Evolutionary conservation across 2,888 invertebrate genomes (phyloP), one percentile per base, ranked within the genome.

Genomic region (Ditylenchus weischeri): DNA sequence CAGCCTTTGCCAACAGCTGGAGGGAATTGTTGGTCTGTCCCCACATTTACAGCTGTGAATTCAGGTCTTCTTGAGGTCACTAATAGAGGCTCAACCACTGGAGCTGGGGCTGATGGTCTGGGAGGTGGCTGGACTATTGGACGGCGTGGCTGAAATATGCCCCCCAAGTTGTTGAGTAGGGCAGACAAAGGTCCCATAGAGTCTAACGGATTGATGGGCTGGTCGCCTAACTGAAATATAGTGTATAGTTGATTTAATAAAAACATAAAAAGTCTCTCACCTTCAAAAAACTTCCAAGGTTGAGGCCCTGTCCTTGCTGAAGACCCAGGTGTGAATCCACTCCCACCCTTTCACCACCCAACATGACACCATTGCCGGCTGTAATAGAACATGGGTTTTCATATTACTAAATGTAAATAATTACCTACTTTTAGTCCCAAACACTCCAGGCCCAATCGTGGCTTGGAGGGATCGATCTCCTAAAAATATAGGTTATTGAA

Each of bases 291-390:
- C 68, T 70, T 10, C 70, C 70, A 15, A 70, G 58, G 43, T 70
- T 66, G 13, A 70, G 57, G 10, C 68, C 70, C 57, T 47, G 57
- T n/a, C 65, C 70, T 59, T 65, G 62, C 6, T 57, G 61, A 18
- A 65, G 51, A 36, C 71, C 72, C 11, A 72, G 50, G 8, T 63
- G 63, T 0, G 72, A 72, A 29, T 71, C 68, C 13, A 76, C 73
- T 2, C 78, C 78, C 47, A 78, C 69, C 19, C 78, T 65, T 64
- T 74, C 71, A 21, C 76, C 75, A 10, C 75, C 78, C 8, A 78
- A 69, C 13, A 78, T 61, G 0, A 75, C 75, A 6, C 78, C 78
- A 19, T 72, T 71, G 57, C 72, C 74, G n/a, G 74, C 76, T 76
- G 61, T 64, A 75, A 69, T 19, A 0, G 29, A 11, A 59, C 7